A percentile compares a stretch with the other conserved stretches of the same genome.
phyloP scores from a whole-genome alignment of 2,888 invertebrate genomes.

The Drosophila algonquin region DNA sequence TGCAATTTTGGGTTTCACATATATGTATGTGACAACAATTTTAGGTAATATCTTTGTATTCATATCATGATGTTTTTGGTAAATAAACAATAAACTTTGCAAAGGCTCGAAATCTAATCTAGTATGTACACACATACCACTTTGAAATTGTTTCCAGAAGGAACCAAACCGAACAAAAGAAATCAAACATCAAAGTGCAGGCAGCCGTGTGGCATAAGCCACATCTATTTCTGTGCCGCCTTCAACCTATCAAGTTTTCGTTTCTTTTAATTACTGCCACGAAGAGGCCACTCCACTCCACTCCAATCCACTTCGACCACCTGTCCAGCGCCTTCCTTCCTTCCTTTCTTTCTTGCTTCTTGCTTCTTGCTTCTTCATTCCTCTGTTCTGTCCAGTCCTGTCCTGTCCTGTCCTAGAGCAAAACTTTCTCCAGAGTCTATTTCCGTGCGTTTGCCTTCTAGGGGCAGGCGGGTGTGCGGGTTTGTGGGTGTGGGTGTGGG shows the following conservation, averaged over 20 bases:
- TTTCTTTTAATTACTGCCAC: conserved; percentile 35
- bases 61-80: neutral
- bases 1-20: neutral
- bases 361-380: too few relatives aligned
- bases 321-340: neutral
- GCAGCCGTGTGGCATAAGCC: neutral
- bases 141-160: neutral
- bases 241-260: conserved; percentile 20
- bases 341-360: too few relatives aligned
- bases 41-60: too few relatives aligned
- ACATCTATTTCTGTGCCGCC: conserved; percentile 25
- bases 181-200: conserved; percentile 21
- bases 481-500: conserved; percentile 14
- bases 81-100: neutral
- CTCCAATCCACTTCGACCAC: neutral
- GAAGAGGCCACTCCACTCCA: neutral
- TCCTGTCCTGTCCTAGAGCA: neutral
- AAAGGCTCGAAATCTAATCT: too few relatives aligned
- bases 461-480: neutral
- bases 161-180: conserved; percentile 8
- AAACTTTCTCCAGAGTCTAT: conserved; percentile 26
- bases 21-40: too few relatives aligned
- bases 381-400: neutral
- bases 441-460: conserved; percentile 7
- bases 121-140: neutral